Conservation (phyloP, 2,113 vertebrate genomes). For the Xiphophorus maculatus region DNA sequence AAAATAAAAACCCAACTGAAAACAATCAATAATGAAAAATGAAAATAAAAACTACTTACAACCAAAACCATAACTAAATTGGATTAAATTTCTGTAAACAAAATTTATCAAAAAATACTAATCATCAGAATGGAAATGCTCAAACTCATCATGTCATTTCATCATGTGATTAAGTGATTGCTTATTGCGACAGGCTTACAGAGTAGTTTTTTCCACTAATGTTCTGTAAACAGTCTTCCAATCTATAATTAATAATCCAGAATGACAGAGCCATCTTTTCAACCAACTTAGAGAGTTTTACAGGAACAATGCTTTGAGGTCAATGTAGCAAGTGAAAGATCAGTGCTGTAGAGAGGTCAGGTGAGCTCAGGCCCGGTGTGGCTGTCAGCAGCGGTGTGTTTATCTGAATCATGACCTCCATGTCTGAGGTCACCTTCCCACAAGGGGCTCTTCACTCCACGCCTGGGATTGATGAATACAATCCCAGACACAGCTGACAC, state of each 20-base stretch:
- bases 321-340: neutral
- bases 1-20: too few relatives aligned
- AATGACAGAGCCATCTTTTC: neutral
- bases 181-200: too few relatives aligned
- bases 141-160: too few relatives aligned
- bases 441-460: constrained; percentile 17
- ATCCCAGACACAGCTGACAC: neutral
- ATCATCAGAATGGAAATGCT: too few relatives aligned
- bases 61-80: too few relatives aligned
- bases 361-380: neutral
- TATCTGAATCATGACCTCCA: constrained; percentile 15
- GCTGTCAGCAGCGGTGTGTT: neutral
- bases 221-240: neutral
- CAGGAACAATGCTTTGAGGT: neutral
- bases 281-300: neutral
- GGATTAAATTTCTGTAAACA: too few relatives aligned
- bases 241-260: neutral
- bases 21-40: too few relatives aligned
- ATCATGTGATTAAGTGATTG: too few relatives aligned
- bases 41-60: too few relatives aligned
- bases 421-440: constrained; percentile 14
- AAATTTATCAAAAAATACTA: too few relatives aligned
- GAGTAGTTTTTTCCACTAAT: too few relatives aligned
- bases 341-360: neutral
- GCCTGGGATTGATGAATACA: constrained; percentile 33